Conservation (phyloP, 1,140 invertebrate species). For the Pseudomyrmex dendroicus region DNA sequence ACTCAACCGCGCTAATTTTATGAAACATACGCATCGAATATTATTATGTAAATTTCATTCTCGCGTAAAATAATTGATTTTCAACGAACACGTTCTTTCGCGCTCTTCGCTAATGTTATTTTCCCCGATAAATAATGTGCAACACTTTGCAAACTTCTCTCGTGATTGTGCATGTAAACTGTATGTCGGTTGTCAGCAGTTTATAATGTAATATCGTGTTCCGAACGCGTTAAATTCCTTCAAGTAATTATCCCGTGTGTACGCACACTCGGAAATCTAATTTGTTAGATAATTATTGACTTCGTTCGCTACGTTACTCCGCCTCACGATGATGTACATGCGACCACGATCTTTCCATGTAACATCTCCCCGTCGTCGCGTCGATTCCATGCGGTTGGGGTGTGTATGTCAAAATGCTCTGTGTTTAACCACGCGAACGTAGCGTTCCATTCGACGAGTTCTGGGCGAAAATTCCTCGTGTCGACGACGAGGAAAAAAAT, state of each 20-base stretch:
- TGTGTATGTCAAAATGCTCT: neutral
- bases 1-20: neutral
- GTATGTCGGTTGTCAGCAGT: neutral
- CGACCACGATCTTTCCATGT: neutral
- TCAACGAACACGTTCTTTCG: neutral
- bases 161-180: neutral
- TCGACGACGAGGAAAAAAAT: slow-evolving; percentile 5
- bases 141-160: neutral
- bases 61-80: neutral
- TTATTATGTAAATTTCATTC: neutral
- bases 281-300: slow-evolving; percentile 48
- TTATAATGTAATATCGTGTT: neutral
- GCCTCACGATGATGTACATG: neutral
- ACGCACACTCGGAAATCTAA: slow-evolving; percentile 23
- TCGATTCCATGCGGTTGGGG: too few species aligned
- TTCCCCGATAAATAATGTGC: neutral
- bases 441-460: neutral
- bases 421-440: neutral
- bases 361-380: neutral
- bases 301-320: neutral
- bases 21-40: neutral
- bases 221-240: neutral
- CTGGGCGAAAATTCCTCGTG: neutral
- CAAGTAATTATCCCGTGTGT: slow-evolving; percentile 12
- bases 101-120: neutral